Conservation (phyloP, 2,888 invertebrate species). For the Perizoma affinitatum region DNA sequence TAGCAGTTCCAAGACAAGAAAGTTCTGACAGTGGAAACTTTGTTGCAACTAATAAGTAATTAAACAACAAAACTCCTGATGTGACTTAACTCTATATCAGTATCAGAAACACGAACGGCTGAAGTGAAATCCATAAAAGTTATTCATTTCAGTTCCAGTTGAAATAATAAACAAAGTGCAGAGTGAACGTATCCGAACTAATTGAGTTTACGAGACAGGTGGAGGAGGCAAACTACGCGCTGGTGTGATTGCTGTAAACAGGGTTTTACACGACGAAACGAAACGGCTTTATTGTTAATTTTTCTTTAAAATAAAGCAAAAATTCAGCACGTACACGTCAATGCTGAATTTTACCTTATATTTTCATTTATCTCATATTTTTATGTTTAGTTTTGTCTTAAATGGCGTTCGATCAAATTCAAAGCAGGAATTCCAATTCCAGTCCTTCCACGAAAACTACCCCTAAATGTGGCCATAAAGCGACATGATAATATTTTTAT, state of each 20-base stretch:
- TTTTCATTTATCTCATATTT: no score
- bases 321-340: no score
- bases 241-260: conserved; percentile 42
- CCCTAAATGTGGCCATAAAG: no score
- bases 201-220: conserved; percentile 42
- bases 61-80: conserved; percentile 1
- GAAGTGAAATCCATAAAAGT: conserved; percentile 33
- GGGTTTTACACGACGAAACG: neutral
- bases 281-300: no score
- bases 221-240: conserved; percentile 35
- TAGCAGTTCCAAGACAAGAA: conserved; percentile 16
- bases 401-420: no score
- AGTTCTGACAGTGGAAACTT: conserved; percentile 10
- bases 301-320: no score
- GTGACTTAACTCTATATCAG: conserved; percentile 16
- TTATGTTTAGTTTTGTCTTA: no score
- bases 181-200: conserved; percentile 34
- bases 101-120: conserved; percentile 24
- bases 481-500: no score
- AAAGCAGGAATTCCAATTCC: no score
- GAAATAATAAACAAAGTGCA: conserved; percentile 43
- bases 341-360: no score
- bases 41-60: conserved; percentile 6
- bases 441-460: no score
- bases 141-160: conserved; percentile 34